A percentile compares a stretch with the other conserved stretches of the same genome.
Evolutionary conservation across 2,113 vertebrate species (phyloP).

Genomic region (Pimephales promelas): DNA sequence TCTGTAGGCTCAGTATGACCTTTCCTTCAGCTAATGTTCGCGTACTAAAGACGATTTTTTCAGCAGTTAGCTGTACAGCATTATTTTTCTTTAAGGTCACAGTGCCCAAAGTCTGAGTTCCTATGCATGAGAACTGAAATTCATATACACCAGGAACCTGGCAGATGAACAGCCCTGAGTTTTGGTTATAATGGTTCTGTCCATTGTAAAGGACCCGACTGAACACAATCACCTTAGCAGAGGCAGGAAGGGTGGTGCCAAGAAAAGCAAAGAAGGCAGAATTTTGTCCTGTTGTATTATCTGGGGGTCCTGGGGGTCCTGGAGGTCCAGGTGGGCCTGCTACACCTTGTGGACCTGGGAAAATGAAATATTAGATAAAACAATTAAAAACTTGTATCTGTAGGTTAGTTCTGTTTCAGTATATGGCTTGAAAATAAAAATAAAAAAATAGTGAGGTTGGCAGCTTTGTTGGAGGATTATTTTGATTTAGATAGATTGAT

Average conservation of each 20-base stretch:
- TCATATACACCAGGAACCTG: slow-evolving; percentile 50
- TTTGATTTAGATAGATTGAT: neutral
- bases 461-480: neutral
- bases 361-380: slow-evolving; percentile 39
- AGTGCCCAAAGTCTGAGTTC: slow-evolving; percentile 11
- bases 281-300: slow-evolving; percentile 28
- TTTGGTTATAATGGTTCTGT: slow-evolving; percentile 53
- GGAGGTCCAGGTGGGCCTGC: slow-evolving; percentile 49
- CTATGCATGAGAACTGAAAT: slow-evolving; percentile 55
- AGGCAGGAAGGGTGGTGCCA: slow-evolving; percentile 11
- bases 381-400: neutral
- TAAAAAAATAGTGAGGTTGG: too few relatives aligned
- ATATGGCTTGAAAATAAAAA: too few relatives aligned
- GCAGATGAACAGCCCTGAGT: slow-evolving; percentile 47
- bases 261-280: slow-evolving; percentile 55
- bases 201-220: slow-evolving; percentile 49
- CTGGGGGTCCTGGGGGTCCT: slow-evolving; percentile 2
- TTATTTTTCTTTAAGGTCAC: slow-evolving; percentile 36
- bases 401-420: too few relatives aligned
- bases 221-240: slow-evolving; percentile 42
- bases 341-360: slow-evolving; percentile 50
- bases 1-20: slow-evolving; percentile 20
- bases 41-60: neutral
- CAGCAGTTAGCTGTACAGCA: neutral
- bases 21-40: slow-evolving; percentile 37